phyloP scores from a whole-genome alignment of 2,113 vertebrate genomes.

The Abramis brama region DNA sequence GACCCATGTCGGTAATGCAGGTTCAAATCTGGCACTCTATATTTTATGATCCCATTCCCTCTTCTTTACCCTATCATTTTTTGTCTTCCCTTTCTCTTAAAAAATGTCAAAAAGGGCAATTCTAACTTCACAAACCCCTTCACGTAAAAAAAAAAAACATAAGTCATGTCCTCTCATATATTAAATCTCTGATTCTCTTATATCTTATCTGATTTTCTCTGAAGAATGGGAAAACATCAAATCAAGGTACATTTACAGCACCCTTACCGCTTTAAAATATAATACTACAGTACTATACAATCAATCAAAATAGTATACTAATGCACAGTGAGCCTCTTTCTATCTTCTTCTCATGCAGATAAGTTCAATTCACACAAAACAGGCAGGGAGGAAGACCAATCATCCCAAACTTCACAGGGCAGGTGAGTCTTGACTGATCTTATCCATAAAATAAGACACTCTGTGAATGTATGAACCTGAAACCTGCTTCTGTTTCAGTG shows the following conservation, averaged over 20 bases:
- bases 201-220: background rate
- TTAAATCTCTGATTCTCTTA: background rate
- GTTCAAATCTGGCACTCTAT: background rate
- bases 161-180: background rate
- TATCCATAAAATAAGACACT: background rate
- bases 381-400: conserved; percentile 37
- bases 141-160: background rate
- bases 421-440: conserved; percentile 14
- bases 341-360: conserved; percentile 17
- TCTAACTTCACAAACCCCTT: background rate
- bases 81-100: background rate
- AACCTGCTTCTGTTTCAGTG: conserved; percentile 56
- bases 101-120: background rate
- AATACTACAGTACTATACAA: background rate
- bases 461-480: background rate
- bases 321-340: background rate
- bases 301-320: background rate
- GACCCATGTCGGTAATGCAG: background rate
- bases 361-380: conserved; percentile 40
- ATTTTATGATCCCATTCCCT: background rate
- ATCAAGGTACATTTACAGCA: conserved; percentile 28
- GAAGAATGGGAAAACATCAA: conserved; percentile 35
- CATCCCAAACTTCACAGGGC: conserved; percentile 46
- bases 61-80: background rate
- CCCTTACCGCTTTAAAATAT: background rate